Base-by-base conservation (phyloP, 1,140 invertebrate genomes). In the Euwallacea fornicatus region DNA sequence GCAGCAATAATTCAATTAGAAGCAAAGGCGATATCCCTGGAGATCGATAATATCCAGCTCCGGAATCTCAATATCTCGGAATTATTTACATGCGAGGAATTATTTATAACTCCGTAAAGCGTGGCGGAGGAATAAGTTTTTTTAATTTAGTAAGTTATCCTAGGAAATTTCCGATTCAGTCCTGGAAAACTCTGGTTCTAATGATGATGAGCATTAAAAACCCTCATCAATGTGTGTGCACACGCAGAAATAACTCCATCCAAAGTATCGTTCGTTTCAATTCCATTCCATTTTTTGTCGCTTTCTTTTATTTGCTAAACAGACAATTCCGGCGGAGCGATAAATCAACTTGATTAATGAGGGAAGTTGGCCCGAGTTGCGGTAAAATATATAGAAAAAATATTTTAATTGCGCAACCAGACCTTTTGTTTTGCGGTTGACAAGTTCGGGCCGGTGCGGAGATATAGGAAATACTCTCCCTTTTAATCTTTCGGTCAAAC, bases 1-100 rank as follows among this genome's bases (percentile, higher is more conserved):
- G 44, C 58, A 11, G 67, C 67, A 69, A 69, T 69, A 69, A 69
- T 69, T 69, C 67, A 69, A 69, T 69, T 69, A 69, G 50, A 61
- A 47, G 56, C 59, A 60, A 69, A 69, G 46, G 67, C 67, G 42
- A 62, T 55, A 9, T 50, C 9, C 9, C 46, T 50, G 9, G 9
- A 11, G 46, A 50, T 50, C 46, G 46, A 50, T 50, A 50, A 33
- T 33, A 11, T 11, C 46, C 46, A 13, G 13, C 46, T 13, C 9
- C 2, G 13, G 9, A 50, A 50, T 50, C 46, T 50, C 46, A 50
- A 50, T 50, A 11, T 50, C 46, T 47, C 46, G n/a, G n/a, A 10
- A 47, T 47, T 47, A 47, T 47, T 47, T 47, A 47, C 46, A 33
- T 33, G 21, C 21, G 21, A 33, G 21, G 21, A 33, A 33, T 33